A percentile compares a stretch with the other conserved stretches of the same genome.
Conservation (phyloP, 2,888 invertebrate species). For the Ophion slaviceki region DNA sequence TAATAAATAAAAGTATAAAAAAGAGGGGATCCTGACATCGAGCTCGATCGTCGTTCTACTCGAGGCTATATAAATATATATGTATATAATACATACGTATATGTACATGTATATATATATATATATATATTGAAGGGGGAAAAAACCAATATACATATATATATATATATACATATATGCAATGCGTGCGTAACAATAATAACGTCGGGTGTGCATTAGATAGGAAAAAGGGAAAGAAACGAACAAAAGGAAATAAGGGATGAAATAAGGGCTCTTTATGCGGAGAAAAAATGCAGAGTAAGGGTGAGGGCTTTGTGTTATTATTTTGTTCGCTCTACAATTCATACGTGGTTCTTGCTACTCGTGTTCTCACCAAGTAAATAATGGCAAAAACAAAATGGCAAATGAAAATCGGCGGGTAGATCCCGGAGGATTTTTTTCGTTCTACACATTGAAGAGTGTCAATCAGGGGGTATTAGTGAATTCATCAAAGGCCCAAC, state of each 20-base stretch:
- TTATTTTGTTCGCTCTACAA: not conserved
- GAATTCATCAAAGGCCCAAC: not conserved
- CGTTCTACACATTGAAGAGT: not conserved
- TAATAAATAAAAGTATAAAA: not conserved
- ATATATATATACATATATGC: conserved; percentile 33
- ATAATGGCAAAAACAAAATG: not conserved
- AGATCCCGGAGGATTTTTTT: not conserved
- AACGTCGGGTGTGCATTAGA: conserved; percentile 17
- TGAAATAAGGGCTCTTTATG: not conserved
- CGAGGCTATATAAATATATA: conserved; percentile 36
- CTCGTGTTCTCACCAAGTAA: not conserved
- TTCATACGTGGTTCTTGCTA: not conserved
- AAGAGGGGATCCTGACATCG: conserved; percentile 22
- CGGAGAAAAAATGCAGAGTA: not conserved
- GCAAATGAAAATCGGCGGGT: not conserved
- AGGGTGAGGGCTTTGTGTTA: conserved; percentile 5
- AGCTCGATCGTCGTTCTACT: conserved; percentile 45
- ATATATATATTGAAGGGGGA: conserved; percentile 29
- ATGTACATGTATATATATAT: not conserved
- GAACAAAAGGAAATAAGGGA: not conserved
- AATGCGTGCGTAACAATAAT: conserved; percentile 13
- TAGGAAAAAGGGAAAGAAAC: conserved; percentile 10
- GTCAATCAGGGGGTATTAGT: not conserved
- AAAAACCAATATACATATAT: not conserved
- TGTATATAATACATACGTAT: conserved; percentile 12